phyloP scores from a whole-genome alignment of 2,888 invertebrate species.

The Plebejus melissa region DNA sequence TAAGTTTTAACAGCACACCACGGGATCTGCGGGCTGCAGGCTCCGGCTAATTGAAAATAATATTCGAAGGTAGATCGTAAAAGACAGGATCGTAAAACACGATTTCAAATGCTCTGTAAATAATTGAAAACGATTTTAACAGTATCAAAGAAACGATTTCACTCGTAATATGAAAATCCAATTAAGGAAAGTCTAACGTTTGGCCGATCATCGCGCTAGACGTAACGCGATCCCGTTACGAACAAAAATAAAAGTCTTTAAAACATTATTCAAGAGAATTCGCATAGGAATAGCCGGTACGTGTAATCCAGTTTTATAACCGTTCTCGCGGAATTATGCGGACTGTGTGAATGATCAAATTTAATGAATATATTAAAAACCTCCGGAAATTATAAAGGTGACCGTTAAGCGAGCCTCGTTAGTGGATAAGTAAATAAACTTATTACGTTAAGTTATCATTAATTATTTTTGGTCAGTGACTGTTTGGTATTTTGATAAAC shows the following conservation, averaged over 20 bases:
- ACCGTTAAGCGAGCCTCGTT: constrained; percentile 17
- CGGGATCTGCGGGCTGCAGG: background rate
- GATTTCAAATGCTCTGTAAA: background rate
- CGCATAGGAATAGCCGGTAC: constrained; percentile 13
- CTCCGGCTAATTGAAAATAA: background rate
- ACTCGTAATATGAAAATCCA: background rate
- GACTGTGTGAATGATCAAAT: constrained; percentile 24
- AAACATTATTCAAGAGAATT: constrained; percentile 22
- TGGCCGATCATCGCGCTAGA: background rate
- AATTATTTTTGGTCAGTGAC: background rate
- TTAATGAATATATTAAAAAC: constrained; percentile 25
- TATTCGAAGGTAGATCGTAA: background rate
- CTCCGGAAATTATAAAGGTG: constrained; percentile 10
- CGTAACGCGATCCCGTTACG: constrained; percentile 6
- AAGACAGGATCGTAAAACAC: background rate
- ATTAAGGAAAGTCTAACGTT: background rate
- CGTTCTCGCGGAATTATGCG: constrained; percentile 25
- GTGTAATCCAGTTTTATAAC: constrained; percentile 27
- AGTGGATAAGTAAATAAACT: constrained; percentile 17
- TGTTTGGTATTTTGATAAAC: background rate
- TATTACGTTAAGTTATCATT: background rate
- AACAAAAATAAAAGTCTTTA: constrained; percentile 24
- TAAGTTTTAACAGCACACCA: background rate
- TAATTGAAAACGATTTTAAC: background rate
- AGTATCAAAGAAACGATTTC: background rate